Conservation (phyloP, 2,888 invertebrate genomes). For the Drosophila prostipennis region DNA sequence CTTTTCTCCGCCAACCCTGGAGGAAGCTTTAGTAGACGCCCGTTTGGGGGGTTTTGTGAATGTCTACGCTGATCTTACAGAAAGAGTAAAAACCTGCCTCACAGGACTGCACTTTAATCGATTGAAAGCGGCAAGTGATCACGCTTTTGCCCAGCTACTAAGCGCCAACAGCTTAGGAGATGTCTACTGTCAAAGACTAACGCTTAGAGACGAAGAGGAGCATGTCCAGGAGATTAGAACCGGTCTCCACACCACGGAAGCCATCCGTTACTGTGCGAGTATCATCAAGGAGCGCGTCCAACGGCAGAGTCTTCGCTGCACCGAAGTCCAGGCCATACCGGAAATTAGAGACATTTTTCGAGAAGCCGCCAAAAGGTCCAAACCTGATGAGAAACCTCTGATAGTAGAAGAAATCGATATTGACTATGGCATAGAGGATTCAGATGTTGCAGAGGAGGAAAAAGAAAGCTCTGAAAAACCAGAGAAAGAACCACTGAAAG, state of each 20-base stretch:
- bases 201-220: conserved; percentile 39
- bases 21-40: conserved; percentile 64
- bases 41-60: conserved; percentile 63
- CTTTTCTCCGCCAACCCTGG: conserved; percentile 71
- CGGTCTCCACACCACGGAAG: conserved; percentile 53
- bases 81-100: conserved; percentile 72
- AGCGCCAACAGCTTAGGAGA: conserved; percentile 81
- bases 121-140: conserved; percentile 37
- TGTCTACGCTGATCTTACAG: conserved; percentile 64
- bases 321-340: conserved; percentile 60
- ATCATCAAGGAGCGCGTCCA: conserved; percentile 46
- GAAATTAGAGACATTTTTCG: conserved; percentile 54
- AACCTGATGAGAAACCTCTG: conserved; percentile 50
- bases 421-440: conserved; percentile 47
- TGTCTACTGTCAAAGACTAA: conserved; percentile 66
- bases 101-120: conserved; percentile 75
- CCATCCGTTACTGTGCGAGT: conserved; percentile 59
- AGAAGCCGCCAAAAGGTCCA: conserved; percentile 8
- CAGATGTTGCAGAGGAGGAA: conserved; percentile 3
- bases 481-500: background rate
- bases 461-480: background rate
- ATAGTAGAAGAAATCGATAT: conserved; percentile 48
- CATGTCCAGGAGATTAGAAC: conserved; percentile 48
- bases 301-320: conserved; percentile 55
- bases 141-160: conserved; percentile 62